Evolutionary conservation across 2,888 invertebrate genomes (phyloP).

Genomic region (Hirtodrosophila cameraria): DNA sequence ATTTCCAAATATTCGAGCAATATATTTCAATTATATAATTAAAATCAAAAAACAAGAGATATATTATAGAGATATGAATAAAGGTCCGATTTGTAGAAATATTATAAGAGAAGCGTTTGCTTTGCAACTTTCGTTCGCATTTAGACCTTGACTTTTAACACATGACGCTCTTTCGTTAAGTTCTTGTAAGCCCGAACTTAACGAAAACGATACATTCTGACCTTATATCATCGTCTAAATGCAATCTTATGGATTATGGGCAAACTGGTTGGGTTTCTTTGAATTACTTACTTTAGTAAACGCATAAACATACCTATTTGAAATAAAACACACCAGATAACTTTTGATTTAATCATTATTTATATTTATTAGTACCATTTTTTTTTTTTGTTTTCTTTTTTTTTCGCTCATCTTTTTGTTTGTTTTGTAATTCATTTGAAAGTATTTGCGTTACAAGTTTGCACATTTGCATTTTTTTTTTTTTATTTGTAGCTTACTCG

Average conservation of each 20-base stretch:
- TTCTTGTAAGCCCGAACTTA: too few species aligned
- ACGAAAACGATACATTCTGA: too few species aligned
- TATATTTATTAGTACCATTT: conserved; percentile 63
- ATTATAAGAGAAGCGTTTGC: conserved; percentile 39
- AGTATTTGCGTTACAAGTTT: conserved; percentile 58
- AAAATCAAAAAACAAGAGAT: conserved; percentile 26
- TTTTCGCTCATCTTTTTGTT: conserved; percentile 16
- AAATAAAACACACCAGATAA: conserved; percentile 1
- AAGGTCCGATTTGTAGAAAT: conserved; percentile 72
- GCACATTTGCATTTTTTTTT: conserved; percentile 31
- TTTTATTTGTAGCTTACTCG: conserved; percentile 25
- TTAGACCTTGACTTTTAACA: too few species aligned
- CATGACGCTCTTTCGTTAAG: too few species aligned
- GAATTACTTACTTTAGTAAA: conserved; percentile 4
- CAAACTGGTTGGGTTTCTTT: background rate
- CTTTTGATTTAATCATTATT: conserved; percentile 57
- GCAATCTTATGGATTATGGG: too few species aligned
- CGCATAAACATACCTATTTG: background rate
- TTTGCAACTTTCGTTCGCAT: too few species aligned
- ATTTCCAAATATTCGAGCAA: conserved; percentile 70
- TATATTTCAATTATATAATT: conserved; percentile 74
- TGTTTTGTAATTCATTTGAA: conserved; percentile 43
- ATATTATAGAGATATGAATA: conserved; percentile 52
- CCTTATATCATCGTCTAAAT: too few species aligned
- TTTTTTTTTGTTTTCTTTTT: conserved; percentile 30